phyloP scores from a whole-genome alignment of 2,113 vertebrate species.

The Anhinga rufa region DNA sequence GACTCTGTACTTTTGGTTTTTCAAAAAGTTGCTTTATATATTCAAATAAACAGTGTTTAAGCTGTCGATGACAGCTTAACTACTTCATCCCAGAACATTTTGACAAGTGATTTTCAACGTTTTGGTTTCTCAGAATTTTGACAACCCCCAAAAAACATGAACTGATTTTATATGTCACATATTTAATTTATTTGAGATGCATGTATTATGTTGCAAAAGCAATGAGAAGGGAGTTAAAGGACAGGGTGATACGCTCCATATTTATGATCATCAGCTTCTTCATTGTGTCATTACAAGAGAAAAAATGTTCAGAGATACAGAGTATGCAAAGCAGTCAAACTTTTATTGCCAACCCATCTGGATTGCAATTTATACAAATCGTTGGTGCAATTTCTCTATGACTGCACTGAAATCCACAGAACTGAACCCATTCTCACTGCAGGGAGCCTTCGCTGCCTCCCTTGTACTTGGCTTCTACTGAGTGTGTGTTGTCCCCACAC shows the following conservation, averaged over 20 bases:
- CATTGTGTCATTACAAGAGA: background rate
- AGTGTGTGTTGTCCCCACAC: accelerated
- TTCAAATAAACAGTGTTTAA: conserved; percentile 55
- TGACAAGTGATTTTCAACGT: conserved; percentile 43
- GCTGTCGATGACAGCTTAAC: conserved; percentile 52
- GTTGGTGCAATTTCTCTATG: background rate
- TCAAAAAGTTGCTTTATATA: conserved; percentile 20
- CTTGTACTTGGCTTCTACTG: background rate
- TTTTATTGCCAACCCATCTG: background rate
- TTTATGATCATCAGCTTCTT: conserved; percentile 23
- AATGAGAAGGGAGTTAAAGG: background rate
- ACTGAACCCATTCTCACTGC: background rate
- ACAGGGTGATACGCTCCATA: background rate
- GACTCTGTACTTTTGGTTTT: background rate
- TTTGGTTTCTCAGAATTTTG: conserved; percentile 35
- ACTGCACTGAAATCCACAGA: background rate
- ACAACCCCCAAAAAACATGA: conserved; percentile 3
- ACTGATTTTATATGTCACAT: conserved; percentile 31
- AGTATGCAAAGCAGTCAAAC: background rate
- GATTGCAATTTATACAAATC: background rate
- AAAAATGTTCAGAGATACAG: background rate
- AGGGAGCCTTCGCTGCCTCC: background rate
- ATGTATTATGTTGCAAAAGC: background rate
- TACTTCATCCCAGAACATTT: conserved; percentile 42
- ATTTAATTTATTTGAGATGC: conserved; percentile 48